Base-by-base conservation (phyloP, 1,140 invertebrate genomes). In the Dreissena rostriformis region DNA sequence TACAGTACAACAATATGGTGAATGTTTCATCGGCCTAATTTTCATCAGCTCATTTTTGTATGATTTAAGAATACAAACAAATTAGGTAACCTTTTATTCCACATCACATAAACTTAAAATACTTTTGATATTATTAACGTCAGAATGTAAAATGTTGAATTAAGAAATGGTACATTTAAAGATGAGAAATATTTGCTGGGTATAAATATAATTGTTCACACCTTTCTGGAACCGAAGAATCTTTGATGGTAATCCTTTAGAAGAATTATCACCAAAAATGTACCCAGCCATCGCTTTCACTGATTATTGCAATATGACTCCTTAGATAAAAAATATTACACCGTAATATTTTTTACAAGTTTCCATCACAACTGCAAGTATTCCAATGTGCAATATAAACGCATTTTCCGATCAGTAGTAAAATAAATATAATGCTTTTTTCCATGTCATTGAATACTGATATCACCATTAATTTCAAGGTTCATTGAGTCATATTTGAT, bases 201-300 rank as follows among this genome's bases (percentile, higher is more conserved):
- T 39, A 39, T 39, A 39, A 39, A 39, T 8, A 39, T 8, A 39
- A 39, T 39, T 8, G n/a, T 8, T 39, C 39, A 39, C 68, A 70
- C 66, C 77, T 70, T 79, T 79, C 2, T 29, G 15, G 5, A 79
- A 22, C 39, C 67, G 65, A 51, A 78, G 61, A n/a, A 67, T 22
- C 22, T 65, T 78, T 17, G 61, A 78, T 53, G 75, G 75, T 26
- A 78, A 39, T 14, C 75, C 63, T 29, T 65, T 78, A 4, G 0
- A 51, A 49, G 75, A 67, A n/a, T 12, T 28, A 17, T 67, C 26
- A 22, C 71, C 57, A 49, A 52, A 39, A 22, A 49, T 66, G 15
- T 49, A 12, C 29, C 19, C 15, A 28, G 19, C 49, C 17, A 65
- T 24, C 75, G 67, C 67, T 17, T 53, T 39, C 10, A 53, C 29